A percentile compares a stretch with the other conserved stretches of the same genome.
phyloP scores from a whole-genome alignment of 2,113 vertebrate genomes.

The Motacilla tschutschensis region DNA sequence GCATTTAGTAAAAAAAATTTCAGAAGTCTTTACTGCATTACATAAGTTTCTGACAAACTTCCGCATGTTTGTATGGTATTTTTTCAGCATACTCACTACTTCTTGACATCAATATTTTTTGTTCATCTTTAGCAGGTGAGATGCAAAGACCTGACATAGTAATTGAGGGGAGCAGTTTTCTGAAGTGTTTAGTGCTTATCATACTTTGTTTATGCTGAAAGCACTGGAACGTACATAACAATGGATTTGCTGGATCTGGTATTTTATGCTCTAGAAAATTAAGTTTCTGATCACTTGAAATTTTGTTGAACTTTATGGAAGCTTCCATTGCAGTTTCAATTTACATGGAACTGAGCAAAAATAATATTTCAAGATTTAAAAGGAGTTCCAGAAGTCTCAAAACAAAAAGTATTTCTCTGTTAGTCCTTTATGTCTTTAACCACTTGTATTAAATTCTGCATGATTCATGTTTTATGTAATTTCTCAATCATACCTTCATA shows the following conservation, averaged over 20 bases:
- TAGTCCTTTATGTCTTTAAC: not conserved
- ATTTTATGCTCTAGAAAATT: not conserved
- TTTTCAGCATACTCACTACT: not conserved
- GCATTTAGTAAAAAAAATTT: not conserved
- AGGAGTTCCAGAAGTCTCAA: not conserved
- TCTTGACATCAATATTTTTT: not conserved
- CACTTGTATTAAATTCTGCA: not conserved
- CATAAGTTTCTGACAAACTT: not conserved
- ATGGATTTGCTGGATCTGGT: not conserved
- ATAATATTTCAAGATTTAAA: not conserved
- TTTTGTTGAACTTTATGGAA: not conserved
- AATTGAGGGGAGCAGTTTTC: not conserved
- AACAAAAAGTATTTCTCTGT: not conserved
- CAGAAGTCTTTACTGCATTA: not conserved
- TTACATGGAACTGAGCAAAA: not conserved
- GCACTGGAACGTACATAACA: not conserved
- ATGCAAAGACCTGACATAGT: not conserved
- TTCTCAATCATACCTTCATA: not conserved
- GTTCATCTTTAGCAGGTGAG: not conserved
- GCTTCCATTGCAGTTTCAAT: not conserved
- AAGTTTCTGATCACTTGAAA: not conserved
- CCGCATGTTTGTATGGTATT: accelerated
- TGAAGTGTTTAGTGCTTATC: not conserved
- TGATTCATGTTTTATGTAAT: not conserved
- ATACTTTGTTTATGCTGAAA: not conserved